A percentile compares a stretch with the other conserved stretches of the same genome.
These are phyloP conservation scores for Drosophila kohkoa DNA, from an alignment of 1,140 invertebrate genomes.

Conservation along the genomic window DNA sequence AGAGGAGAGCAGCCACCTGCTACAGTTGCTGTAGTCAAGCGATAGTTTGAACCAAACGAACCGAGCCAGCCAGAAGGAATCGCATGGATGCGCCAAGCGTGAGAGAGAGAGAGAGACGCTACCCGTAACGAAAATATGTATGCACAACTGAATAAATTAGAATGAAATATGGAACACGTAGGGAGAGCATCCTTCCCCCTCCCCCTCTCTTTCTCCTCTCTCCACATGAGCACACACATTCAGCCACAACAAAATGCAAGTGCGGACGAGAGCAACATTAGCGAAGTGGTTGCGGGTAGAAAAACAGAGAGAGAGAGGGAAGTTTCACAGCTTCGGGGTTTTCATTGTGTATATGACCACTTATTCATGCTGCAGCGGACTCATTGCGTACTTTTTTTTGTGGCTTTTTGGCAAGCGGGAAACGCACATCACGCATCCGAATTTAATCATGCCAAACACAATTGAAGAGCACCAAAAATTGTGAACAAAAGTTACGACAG, in stretches of 20 bases:
- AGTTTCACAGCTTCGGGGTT: not conserved
- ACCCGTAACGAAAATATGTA: conserved; percentile 82
- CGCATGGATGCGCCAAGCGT: conserved; percentile 76
- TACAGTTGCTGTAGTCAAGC: conserved; percentile 65
- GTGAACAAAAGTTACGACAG: conserved; percentile 55
- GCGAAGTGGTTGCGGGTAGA: conserved; percentile 25
- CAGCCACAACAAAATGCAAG: conserved; percentile 28
- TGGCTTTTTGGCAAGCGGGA: not conserved
- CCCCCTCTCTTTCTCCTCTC: not conserved
- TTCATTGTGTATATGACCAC: conserved; percentile 38
- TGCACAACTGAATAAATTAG: conserved; percentile 83
- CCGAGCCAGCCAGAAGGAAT: conserved; percentile 80
- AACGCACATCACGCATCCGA: conserved; percentile 51
- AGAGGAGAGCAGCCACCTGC: conserved; percentile 2
- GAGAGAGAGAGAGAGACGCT: conserved; percentile 22
- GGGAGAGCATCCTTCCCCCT: conserved; percentile 11
- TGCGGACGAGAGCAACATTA: conserved; percentile 31
- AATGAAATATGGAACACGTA: conserved; percentile 83
- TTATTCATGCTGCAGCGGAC: conserved; percentile 68
- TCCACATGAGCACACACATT: conserved; percentile 10
- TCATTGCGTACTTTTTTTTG: conserved; percentile 56
- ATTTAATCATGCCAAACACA: conserved; percentile 79
- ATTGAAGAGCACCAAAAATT: conserved; percentile 61
- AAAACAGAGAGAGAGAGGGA: not conserved
- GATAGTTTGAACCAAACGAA: conserved; percentile 82